These are phyloP conservation scores for Umimayanthus chanpuru DNA, from an alignment of 92 coral and sea anemone species.

Conservation along the genomic window DNA sequence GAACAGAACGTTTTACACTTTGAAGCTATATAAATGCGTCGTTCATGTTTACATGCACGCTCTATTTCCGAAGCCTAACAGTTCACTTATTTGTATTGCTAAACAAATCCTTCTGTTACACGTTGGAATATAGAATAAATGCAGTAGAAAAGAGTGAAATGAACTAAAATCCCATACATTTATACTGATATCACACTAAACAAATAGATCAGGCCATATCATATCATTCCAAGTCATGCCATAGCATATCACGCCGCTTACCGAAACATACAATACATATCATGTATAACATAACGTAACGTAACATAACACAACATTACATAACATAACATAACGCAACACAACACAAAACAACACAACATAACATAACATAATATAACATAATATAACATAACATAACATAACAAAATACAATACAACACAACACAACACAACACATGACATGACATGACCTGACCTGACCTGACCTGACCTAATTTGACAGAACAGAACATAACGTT, in stretches of 20 bases:
- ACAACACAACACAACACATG: neutral
- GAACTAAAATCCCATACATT: no score
- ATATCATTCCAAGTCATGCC: no score
- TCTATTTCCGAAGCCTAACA: neutral
- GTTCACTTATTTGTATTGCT: no score
- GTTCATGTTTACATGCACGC: neutral
- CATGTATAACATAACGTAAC: neutral
- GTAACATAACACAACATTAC: no score
- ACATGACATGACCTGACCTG: neutral
- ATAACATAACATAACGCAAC: neutral
- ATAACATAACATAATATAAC: neutral
- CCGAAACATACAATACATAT: neutral
- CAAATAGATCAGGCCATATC: no score
- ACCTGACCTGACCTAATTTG: no score
- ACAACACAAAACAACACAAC: neutral
- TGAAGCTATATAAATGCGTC: neutral
- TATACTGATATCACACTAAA: no score
- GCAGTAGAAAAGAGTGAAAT: no score
- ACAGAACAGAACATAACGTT: neutral
- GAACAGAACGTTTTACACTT: neutral
- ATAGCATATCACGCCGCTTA: neutral
- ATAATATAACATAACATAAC: neutral
- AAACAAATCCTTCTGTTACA: no score
- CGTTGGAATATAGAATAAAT: no score
- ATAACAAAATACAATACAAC: neutral